Percentiles rank a stretch among this genome's conserved stretches.
Conservation (phyloP, 2,888 invertebrate genomes). For the Cynaeus angustus region DNA sequence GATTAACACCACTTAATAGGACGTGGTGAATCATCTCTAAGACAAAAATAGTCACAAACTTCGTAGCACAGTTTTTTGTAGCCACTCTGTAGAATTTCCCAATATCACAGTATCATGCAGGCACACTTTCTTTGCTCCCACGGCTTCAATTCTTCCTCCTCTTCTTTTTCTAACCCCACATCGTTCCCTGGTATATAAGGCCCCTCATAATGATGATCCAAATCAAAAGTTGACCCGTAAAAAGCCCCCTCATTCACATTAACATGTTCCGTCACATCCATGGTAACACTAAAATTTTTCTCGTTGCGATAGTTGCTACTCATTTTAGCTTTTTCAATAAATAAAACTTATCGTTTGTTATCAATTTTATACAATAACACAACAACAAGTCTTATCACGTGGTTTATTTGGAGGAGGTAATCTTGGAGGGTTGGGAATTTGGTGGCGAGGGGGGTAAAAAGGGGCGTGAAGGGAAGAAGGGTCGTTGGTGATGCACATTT, state of each 20-base stretch:
- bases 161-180: not conserved
- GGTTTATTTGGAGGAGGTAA: not conserved
- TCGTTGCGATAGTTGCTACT: conserved; percentile 25
- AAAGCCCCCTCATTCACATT: not conserved
- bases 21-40: too few species aligned
- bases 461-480: not conserved
- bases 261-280: not conserved
- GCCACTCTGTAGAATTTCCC: too few species aligned
- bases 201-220: conserved; percentile 19
- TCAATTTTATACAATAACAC: conserved; percentile 13
- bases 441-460: not conserved
- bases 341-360: conserved; percentile 13
- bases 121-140: conserved; percentile 8
- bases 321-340: conserved; percentile 12
- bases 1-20: too few species aligned
- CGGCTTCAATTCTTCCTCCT: not conserved
- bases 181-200: conserved; percentile 16
- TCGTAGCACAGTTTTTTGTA: too few species aligned
- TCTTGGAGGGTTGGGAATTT: not conserved
- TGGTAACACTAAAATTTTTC: not conserved
- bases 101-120: conserved; percentile 23
- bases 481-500: conserved; percentile 2
- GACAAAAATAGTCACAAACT: too few species aligned
- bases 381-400: conserved; percentile 2
- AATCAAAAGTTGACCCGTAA: conserved; percentile 8